These are phyloP conservation scores for Entomobrya proxima DNA, from an alignment of 2,888 invertebrate genomes.

Conservation along the genomic window DNA sequence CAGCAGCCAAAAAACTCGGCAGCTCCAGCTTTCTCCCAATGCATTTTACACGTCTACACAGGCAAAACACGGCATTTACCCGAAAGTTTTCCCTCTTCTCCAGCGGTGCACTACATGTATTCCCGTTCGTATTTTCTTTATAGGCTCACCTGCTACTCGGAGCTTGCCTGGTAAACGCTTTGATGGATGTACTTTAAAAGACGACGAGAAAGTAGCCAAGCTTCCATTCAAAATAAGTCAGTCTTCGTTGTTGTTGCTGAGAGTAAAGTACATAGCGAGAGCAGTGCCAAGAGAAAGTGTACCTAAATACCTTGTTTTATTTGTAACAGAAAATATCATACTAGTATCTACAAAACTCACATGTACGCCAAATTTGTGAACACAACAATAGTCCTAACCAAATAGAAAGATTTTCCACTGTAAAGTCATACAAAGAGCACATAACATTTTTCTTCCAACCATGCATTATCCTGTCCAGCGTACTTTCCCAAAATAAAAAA, in stretches of 20 bases:
- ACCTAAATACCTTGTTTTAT: slow-evolving; percentile 12
- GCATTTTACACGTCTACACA: slow-evolving; percentile 24
- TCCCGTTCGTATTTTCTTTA: neutral
- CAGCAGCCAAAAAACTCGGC: neutral
- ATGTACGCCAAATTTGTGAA: neutral
- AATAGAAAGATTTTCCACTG: neutral
- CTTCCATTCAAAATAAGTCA: slow-evolving; percentile 44
- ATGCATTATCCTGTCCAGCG: neutral
- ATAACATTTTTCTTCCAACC: neutral
- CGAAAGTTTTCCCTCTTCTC: neutral
- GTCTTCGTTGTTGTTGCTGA: neutral
- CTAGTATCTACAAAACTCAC: neutral
- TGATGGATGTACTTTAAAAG: slow-evolving; percentile 28
- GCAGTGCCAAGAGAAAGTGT: slow-evolving; percentile 31
- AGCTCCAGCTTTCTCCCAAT: slow-evolving; percentile 30
- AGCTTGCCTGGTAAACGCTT: neutral
- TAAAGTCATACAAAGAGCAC: neutral
- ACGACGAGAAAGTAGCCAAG: slow-evolving; percentile 4
- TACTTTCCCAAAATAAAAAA: neutral
- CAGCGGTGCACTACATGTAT: neutral
- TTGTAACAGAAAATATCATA: neutral
- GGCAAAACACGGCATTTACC: neutral
- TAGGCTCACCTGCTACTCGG: neutral
- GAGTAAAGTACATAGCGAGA: neutral
- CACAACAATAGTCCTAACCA: neutral